Evolutionary conservation across 92 coral and sea anemone species (phyloP).

Genomic region (Epizoanthus fatuus): DNA sequence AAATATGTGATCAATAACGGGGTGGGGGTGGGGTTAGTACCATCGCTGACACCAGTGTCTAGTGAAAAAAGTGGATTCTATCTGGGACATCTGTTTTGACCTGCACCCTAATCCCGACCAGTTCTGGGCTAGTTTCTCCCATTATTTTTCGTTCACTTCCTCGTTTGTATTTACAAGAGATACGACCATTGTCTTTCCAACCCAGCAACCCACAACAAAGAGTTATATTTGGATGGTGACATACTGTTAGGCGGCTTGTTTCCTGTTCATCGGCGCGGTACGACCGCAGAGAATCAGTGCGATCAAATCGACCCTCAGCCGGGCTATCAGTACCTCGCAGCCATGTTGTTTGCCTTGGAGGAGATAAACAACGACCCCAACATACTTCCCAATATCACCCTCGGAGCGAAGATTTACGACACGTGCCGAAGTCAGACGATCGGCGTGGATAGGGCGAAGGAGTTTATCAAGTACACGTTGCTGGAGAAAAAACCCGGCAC

Average conservation of each 20-base stretch:
- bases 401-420: conserved; percentile 91
- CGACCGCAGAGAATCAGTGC: conserved; percentile 84
- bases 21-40: no score
- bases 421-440: conserved; percentile 97
- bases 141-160: no score
- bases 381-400: conserved; percentile 84
- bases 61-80: no score
- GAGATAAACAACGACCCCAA: conserved; percentile 84
- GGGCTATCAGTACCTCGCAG: conserved; percentile 97
- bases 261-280: conserved; percentile 86
- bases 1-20: no score
- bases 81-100: no score
- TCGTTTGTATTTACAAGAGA: no score
- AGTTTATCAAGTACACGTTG: conserved; percentile 86
- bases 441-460: conserved; percentile 93
- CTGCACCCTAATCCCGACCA: no score
- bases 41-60: no score
- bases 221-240: conserved; percentile 74
- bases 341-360: conserved; percentile 89
- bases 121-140: no score
- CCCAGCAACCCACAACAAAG: conserved; percentile 19
- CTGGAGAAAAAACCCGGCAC: conserved; percentile 54
- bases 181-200: background rate
- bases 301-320: conserved; percentile 86
- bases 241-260: conserved; percentile 90